Percentiles rank a stretch among this genome's conserved stretches.
Conservation (phyloP, 2,888 invertebrate species). For the Mythimna albipuncta region DNA sequence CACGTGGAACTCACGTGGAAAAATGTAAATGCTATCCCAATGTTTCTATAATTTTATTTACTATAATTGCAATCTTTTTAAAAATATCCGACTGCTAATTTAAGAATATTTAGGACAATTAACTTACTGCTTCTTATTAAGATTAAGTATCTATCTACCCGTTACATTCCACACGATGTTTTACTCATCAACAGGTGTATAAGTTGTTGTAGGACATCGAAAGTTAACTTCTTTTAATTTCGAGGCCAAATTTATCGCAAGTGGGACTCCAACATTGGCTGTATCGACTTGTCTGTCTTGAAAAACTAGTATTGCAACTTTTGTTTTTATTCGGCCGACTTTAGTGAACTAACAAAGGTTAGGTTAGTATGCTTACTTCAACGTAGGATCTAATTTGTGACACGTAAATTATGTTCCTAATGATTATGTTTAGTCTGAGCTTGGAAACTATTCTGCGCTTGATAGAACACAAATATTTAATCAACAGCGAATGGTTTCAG, state of each 20-base stretch:
- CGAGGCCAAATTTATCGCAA: conserved; percentile 82
- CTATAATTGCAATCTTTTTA: background rate
- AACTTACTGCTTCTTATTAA: conserved; percentile 15
- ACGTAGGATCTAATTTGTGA: conserved; percentile 38
- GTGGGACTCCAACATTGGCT: conserved; percentile 74
- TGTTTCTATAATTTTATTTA: background rate
- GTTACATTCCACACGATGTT: conserved; percentile 32
- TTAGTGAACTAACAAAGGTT: conserved; percentile 66
- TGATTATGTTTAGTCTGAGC: background rate
- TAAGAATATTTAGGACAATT: background rate
- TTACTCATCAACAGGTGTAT: conserved; percentile 54
- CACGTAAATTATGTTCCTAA: background rate
- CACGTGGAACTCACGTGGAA: background rate
- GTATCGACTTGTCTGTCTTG: conserved; percentile 82
- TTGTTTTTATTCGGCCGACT: conserved; percentile 84
- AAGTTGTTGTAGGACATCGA: conserved; percentile 71
- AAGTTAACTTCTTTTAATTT: conserved; percentile 77
- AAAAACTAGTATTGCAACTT: conserved; percentile 87
- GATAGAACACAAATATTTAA: conserved; percentile 9
- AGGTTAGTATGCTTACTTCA: conserved; percentile 68
- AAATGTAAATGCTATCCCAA: background rate
- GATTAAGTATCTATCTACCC: conserved; percentile 3
- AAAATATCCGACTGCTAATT: background rate
- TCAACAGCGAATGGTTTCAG: conserved; percentile 27
- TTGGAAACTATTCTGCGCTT: conserved; percentile 11